Percentiles rank a stretch among this genome's conserved stretches.
phyloP scores from a whole-genome alignment of 2,113 vertebrate species.

The Ictalurus furcatus region DNA sequence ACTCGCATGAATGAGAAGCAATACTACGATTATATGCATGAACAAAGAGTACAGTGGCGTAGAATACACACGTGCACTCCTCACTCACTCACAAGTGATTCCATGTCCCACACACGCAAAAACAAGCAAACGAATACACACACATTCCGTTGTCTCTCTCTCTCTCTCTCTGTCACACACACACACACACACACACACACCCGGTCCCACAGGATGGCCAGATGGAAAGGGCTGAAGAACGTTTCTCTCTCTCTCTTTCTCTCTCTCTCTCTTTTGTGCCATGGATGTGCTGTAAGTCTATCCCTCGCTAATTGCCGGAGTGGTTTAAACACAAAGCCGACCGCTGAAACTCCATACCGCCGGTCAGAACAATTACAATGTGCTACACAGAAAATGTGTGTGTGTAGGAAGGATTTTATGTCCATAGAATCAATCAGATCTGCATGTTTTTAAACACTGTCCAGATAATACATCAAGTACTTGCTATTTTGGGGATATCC shows the following conservation, averaged over 20 bases:
- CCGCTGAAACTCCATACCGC: slow-evolving; percentile 69
- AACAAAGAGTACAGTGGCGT: background rate
- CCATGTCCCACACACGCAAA: slow-evolving; percentile 21
- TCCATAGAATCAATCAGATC: slow-evolving; percentile 18
- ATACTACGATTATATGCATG: slow-evolving; percentile 18
- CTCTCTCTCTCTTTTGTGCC: slow-evolving; percentile 60
- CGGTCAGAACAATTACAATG: slow-evolving; percentile 40
- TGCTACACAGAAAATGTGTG: slow-evolving; percentile 34
- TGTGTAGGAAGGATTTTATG: slow-evolving; percentile 9
- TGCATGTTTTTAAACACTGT: slow-evolving; percentile 17
- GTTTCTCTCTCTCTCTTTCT: slow-evolving; percentile 19
- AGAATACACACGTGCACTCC: background rate
- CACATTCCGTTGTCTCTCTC: slow-evolving; percentile 17
- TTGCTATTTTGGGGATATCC: slow-evolving; percentile 5
- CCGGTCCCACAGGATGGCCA: slow-evolving; percentile 67
- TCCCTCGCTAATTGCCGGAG: slow-evolving; percentile 74
- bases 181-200: slow-evolving; percentile 44
- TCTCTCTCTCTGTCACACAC: background rate
- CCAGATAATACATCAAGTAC: slow-evolving; percentile 21
- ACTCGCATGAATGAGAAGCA: slow-evolving; percentile 28
- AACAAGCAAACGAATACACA: slow-evolving; percentile 10
- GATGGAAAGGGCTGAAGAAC: slow-evolving; percentile 68
- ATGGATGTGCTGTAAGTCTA: slow-evolving; percentile 71
- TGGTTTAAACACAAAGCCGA: slow-evolving; percentile 72
- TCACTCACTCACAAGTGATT: slow-evolving; percentile 7